Evolutionary conservation across 2,797 vertebrate species (phyloP).

Genomic region (Uromys caudimaculatus): DNA sequence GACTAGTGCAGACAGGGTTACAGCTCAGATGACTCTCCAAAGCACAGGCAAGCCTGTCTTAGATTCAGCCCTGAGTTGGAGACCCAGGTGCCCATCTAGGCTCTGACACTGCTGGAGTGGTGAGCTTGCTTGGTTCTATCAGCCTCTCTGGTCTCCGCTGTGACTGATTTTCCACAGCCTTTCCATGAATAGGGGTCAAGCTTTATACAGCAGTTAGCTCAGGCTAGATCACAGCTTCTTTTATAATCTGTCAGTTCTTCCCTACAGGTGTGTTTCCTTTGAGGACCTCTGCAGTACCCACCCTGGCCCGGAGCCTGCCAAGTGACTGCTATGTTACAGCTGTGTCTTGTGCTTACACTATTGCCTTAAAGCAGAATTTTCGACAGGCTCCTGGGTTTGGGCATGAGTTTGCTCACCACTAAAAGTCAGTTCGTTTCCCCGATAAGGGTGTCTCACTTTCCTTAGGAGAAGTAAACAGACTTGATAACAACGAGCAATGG

Average conservation of each 20-base stretch:
- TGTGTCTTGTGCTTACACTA: background rate
- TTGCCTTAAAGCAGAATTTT: background rate
- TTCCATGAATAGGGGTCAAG: background rate
- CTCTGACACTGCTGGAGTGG: background rate
- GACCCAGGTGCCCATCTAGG: background rate
- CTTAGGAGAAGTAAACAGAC: background rate
- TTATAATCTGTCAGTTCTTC: background rate
- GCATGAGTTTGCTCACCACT: background rate
- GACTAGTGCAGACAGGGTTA: background rate
- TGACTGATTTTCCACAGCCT: background rate
- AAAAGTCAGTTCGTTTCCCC: background rate
- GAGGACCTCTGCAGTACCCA: background rate
- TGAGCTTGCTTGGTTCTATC: background rate
- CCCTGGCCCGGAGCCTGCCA: background rate
- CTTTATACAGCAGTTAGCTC: background rate
- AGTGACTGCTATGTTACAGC: background rate
- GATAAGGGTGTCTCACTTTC: background rate
- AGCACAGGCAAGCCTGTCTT: background rate
- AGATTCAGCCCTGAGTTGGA: background rate
- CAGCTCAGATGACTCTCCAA: background rate
- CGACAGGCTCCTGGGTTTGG: background rate
- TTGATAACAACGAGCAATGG: background rate
- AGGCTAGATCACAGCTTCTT: background rate
- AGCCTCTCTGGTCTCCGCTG: background rate
- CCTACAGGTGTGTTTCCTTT: background rate